Evolutionary conservation across 2,888 invertebrate species (phyloP).

Genomic region (Macaria notata): DNA sequence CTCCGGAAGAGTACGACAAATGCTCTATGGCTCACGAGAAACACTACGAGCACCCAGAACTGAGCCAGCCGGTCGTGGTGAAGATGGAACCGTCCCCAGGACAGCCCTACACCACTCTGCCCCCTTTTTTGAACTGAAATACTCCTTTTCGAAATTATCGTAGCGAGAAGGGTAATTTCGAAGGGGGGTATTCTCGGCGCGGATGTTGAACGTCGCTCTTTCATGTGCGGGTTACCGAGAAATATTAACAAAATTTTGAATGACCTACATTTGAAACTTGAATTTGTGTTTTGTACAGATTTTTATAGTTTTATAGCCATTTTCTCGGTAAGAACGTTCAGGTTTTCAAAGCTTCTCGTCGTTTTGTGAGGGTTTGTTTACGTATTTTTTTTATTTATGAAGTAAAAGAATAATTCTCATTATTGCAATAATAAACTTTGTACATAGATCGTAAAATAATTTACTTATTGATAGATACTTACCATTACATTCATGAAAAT

Average conservation of each 20-base stretch:
- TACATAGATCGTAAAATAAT: slow-evolving; percentile 13
- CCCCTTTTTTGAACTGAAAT: slow-evolving; percentile 90
- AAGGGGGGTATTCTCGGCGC: slow-evolving; percentile 69
- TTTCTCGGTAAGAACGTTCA: background rate
- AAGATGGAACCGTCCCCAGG: slow-evolving; percentile 80
- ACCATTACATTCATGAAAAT: slow-evolving; percentile 14
- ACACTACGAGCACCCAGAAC: slow-evolving; percentile 72
- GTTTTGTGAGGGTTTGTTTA: slow-evolving; percentile 4
- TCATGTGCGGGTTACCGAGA: too few relatives aligned
- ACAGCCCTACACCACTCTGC: slow-evolving; percentile 86
- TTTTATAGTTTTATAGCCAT: too few relatives aligned
- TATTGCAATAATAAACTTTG: slow-evolving; percentile 24
- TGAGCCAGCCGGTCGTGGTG: slow-evolving; percentile 73
- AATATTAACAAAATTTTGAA: too few relatives aligned
- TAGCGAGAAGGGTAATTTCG: slow-evolving; percentile 70
- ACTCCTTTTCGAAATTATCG: slow-evolving; percentile 82
- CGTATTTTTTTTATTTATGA: slow-evolving; percentile 17
- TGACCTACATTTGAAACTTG: too few relatives aligned
- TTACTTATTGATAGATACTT: slow-evolving; percentile 23
- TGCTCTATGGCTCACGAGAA: slow-evolving; percentile 80
- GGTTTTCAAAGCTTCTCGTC: slow-evolving; percentile 8
- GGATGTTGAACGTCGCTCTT: slow-evolving; percentile 2
- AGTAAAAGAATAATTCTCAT: slow-evolving; percentile 9
- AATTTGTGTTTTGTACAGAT: too few relatives aligned
- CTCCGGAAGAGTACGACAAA: slow-evolving; percentile 84